Base-by-base conservation (phyloP, 2,888 invertebrate species). In the Balanococcus diminutus region DNA sequence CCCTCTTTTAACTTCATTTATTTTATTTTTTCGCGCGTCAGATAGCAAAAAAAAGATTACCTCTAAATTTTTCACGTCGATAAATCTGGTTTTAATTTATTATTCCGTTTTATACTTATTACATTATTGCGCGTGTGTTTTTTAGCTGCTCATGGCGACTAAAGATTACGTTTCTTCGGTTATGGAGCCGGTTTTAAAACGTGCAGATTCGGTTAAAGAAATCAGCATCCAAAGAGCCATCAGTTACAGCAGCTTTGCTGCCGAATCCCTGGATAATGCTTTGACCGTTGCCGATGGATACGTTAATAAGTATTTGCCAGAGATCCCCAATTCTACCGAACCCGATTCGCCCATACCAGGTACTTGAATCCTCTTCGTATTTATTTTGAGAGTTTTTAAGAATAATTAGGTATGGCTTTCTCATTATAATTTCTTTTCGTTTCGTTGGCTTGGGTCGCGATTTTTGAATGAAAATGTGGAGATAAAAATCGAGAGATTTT, bases 191-290 rank as follows among this genome's bases (percentile, higher is more conserved):
- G 93, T 94, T n/a, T 90, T 96, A 36, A 94, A 94, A 87, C 92
- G 96, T 67, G 95, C 96, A 1, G 95, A 95, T 90, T 95, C 95
- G 0, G 93, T 96, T n/a, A 95, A 95, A 89, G 93, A 94, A 89
- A 92, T 96, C 87, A 94, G 95, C 0, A 92, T 88, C 28, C 84
- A 87, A 86, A 88, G 92, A 2, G 93, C 93, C 0, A 94, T 94
- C 11, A 90, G 94, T 88, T 92, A 93, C 88, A 95, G 93, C 87
- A 92, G 94, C 84, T 92, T 95, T 81, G 96, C 96, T 0, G 95
- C 94, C 0, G 31, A 79, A 79, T 85, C 85, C 0, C 93, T 94
- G 32, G 95, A 95, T 89, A 93, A 93, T 16, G 96, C 95, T 3
- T 91, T 96, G 79, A 92, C 93, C 88, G 94, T 93, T 25, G 96